Conservation (phyloP, 1,140 invertebrate species). For the Papilio helenus region DNA sequence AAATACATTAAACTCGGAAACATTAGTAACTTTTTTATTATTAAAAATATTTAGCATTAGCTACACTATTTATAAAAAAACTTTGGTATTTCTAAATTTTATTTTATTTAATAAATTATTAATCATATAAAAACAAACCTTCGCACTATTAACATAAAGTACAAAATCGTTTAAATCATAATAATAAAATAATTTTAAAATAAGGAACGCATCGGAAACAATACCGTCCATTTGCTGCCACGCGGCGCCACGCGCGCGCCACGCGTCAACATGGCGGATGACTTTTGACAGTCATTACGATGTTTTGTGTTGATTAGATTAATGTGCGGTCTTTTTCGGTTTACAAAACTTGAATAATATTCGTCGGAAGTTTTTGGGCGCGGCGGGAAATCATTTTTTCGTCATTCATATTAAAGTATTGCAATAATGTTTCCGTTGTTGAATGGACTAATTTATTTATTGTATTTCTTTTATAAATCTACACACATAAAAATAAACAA, state of each 20-base stretch:
- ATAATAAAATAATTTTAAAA: conserved; percentile 46
- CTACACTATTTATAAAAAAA: not conserved
- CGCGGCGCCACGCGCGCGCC: conserved; percentile 60
- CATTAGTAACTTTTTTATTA: no score
- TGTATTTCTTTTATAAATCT: not conserved
- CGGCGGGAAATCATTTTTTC: conserved; percentile 50
- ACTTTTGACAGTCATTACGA: conserved; percentile 71
- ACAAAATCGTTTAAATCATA: not conserved
- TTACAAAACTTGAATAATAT: conserved; percentile 37
- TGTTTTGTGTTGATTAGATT: conserved; percentile 82
- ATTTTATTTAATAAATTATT: not conserved
- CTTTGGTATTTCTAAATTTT: not conserved
- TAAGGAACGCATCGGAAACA: conserved; percentile 63
- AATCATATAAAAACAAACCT: not conserved
- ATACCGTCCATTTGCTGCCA: conserved; percentile 70
- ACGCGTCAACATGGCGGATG: conserved; percentile 60
- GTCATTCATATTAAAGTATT: conserved; percentile 45
- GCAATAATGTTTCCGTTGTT: conserved; percentile 55
- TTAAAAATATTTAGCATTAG: not conserved
- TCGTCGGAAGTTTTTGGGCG: conserved; percentile 45
- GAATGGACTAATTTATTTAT: conserved; percentile 49
- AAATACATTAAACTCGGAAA: no score
- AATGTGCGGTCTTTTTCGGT: conserved; percentile 67
- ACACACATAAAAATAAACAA: not conserved
- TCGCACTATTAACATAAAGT: not conserved